Percentiles rank a stretch among this genome's conserved stretches.
Evolutionary conservation across 2,888 invertebrate genomes (phyloP).

Genomic region (Eudemis profundana): DNA sequence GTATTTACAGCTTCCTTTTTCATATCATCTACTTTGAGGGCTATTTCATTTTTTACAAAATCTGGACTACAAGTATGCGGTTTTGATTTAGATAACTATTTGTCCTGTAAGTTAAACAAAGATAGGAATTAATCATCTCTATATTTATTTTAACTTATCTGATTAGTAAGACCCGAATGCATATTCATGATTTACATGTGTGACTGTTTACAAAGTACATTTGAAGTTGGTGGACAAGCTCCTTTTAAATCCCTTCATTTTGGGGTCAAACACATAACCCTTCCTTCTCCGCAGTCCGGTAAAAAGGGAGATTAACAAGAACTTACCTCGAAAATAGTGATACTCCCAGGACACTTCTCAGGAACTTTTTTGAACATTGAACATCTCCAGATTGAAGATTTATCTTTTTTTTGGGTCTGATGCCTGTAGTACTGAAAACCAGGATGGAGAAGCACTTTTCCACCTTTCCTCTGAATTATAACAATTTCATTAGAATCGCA

Average conservation of each 20-base stretch:
- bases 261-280: too few relatives aligned
- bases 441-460: constrained; percentile 9
- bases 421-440: constrained; percentile 7
- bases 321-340: constrained; percentile 7
- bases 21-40: constrained; percentile 8
- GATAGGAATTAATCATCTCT: background rate
- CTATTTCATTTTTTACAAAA: constrained; percentile 8
- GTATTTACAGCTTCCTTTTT: constrained; percentile 7
- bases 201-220: too few relatives aligned
- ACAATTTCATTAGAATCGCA: constrained; percentile 6
- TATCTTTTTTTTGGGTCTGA: constrained; percentile 12
- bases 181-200: too few relatives aligned
- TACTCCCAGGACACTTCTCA: constrained; percentile 7
- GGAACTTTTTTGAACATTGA: constrained; percentile 6
- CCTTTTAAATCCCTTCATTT: too few relatives aligned
- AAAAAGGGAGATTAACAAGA: too few relatives aligned
- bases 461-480: constrained; percentile 4
- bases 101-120: constrained; percentile 7
- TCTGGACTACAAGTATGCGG: constrained; percentile 5
- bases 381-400: constrained; percentile 12
- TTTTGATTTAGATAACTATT: constrained; percentile 9
- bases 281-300: too few relatives aligned
- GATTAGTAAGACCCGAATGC: too few relatives aligned
- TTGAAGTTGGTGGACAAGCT: too few relatives aligned
- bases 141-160: background rate